Percentiles rank a stretch among this genome's conserved stretches.
Conservation (phyloP, 1,140 invertebrate genomes). For the Caenorhabditis briggsae region DNA sequence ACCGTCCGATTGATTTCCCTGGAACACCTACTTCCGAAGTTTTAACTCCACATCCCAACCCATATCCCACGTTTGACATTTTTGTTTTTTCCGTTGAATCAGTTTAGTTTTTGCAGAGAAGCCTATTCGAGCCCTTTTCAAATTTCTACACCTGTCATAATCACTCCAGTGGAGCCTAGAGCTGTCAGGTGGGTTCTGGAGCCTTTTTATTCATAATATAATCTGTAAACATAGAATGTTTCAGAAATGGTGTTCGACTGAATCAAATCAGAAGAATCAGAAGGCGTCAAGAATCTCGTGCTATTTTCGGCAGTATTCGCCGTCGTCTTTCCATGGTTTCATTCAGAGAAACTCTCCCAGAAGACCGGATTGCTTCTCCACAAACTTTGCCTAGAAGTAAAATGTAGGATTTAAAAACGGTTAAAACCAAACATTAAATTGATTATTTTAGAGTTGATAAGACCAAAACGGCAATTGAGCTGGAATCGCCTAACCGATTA, state of each 20-base stretch:
- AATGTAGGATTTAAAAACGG: not conserved
- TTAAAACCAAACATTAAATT: not conserved
- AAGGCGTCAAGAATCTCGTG: slow-evolving; percentile 11
- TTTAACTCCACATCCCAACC: not conserved
- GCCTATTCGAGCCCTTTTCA: not conserved
- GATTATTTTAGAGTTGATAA: slow-evolving; percentile 2
- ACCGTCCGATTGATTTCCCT: not conserved
- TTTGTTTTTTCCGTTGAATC: not conserved
- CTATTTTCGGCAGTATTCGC: slow-evolving; percentile 14
- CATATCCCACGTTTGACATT: slow-evolving; percentile 4
- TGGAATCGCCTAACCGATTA: not conserved
- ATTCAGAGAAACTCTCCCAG: not conserved
- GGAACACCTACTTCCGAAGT: not conserved
- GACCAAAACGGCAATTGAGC: not conserved
- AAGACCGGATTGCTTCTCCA: not conserved
- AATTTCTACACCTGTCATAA: not conserved
- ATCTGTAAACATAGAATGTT: not conserved
- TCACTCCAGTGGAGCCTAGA: slow-evolving; percentile 19
- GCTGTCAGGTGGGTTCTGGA: not conserved
- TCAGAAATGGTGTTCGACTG: not conserved
- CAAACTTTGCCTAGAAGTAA: slow-evolving; percentile 19
- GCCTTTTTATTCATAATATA: too few relatives aligned
- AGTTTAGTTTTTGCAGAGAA: not conserved
- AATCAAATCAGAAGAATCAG: slow-evolving; percentile 1
- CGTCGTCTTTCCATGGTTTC: slow-evolving; percentile 14